Evolutionary conservation across 2,113 vertebrate genomes (phyloP), one percentile per base, ranked within the genome.

Genomic region (Pandion haliaetus): DNA sequence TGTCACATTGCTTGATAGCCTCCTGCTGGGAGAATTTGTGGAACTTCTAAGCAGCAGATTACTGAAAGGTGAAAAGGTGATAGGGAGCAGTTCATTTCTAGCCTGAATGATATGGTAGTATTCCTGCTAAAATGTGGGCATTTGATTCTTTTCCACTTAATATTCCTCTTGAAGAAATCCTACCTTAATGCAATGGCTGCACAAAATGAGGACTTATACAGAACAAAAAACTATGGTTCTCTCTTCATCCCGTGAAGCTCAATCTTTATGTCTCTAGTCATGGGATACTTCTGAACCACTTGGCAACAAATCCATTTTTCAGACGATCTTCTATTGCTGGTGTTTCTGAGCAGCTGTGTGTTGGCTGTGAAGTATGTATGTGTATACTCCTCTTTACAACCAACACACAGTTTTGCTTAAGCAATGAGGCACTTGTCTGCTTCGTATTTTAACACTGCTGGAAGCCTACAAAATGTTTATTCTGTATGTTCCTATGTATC

Each of bases 261-360:
- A 4, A 40, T 92, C 19, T 45, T 63, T 28, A 7, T 42, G n/a
- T 69, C 74, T 76, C 21, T 58, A 58, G 77, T 32, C 8, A 32
- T 21, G 66, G 81, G 40, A 47, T 65, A 47, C 62, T 80, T 93
- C 86, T 73, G 84, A 88, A 65, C 58, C 32, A 73, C 55, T 88
- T 93, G 93, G 45, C 73, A 93, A 59, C 2, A 14, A 71, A 82
- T 24, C 32, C 31, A 1, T 63, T 87, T 82, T 67, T 81, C 59
- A 50, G 72, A 34, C 38, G 45, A 45, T 81, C 61, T 82, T 89
- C 40, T 85, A 0, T 57, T 79, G 91, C 74, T 94, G 92, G 12
- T 87, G 90, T 87, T 96, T 93, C 84, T 85, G 74, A 91, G 84
- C 93, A 96, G 95, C 93, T 95, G 86, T 88, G 90, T 90, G 71